Evolutionary conservation across 1,140 invertebrate genomes (phyloP).

Genomic region (Cydia amplana): DNA sequence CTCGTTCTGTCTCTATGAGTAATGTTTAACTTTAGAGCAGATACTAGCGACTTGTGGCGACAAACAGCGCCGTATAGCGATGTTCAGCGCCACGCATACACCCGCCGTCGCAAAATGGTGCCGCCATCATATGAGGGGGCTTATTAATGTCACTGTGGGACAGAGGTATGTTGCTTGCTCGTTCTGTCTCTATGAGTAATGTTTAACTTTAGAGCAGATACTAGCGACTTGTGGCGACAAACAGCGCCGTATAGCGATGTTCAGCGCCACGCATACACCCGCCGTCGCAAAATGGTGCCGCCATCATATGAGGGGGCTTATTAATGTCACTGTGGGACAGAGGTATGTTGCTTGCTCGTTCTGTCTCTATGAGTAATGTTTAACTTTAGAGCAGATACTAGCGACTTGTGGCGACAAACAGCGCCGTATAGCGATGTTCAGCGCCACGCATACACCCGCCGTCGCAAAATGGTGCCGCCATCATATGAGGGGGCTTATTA

Average conservation of each 20-base stretch:
- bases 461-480: conserved; percentile 95
- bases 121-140: conserved; percentile 89
- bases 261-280: conserved; percentile 96
- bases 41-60: conserved; percentile 83
- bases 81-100: conserved; percentile 98
- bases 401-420: conserved; percentile 73
- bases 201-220: too few relatives aligned
- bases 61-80: conserved; percentile 79
- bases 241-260: conserved; percentile 84
- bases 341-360: not conserved
- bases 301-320: conserved; percentile 89
- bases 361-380: too few relatives aligned
- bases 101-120: conserved; percentile 95
- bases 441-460: conserved; percentile 94
- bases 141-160: conserved; percentile 86
- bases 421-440: conserved; percentile 87
- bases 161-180: not conserved
- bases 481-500: conserved; percentile 90
- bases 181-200: too few relatives aligned
- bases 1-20: too few relatives aligned
- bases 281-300: conserved; percentile 95
- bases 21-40: too few relatives aligned
- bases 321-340: conserved; percentile 84
- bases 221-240: conserved; percentile 80
- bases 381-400: conserved; percentile 90